Evolutionary conservation across 2,797 vertebrate species (phyloP).

Genomic region (Crenichthys baileyi): DNA sequence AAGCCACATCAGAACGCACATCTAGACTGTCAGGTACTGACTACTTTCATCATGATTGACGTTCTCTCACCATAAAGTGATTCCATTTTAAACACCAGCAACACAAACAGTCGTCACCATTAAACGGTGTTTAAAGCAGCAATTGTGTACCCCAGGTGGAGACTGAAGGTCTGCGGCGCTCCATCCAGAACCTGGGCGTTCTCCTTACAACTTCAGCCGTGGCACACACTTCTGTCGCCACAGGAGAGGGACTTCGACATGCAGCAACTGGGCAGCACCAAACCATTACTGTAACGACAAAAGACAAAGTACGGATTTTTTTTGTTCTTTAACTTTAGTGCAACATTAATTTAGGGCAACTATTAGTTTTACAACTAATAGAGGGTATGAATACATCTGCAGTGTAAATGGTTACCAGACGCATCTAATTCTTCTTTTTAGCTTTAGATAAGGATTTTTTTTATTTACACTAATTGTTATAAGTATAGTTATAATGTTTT

Average conservation of each 20-base stretch:
- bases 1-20: conserved; percentile 93
- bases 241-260: conserved; percentile 91
- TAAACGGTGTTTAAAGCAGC: background rate
- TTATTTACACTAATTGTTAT: background rate
- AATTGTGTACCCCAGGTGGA: conserved; percentile 76
- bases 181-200: conserved; percentile 92
- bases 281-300: conserved; percentile 92
- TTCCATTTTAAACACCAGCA: background rate
- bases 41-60: background rate
- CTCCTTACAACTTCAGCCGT: conserved; percentile 92
- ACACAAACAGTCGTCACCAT: background rate
- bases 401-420: background rate
- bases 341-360: background rate
- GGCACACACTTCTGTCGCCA: conserved; percentile 90
- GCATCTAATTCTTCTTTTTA: background rate
- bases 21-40: conserved; percentile 84
- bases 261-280: conserved; percentile 90
- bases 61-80: background rate
- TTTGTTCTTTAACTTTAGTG: background rate
- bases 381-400: background rate
- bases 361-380: too few relatives aligned
- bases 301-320: conserved; percentile 85
- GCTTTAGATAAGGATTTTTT: background rate
- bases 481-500: background rate
- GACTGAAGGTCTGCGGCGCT: conserved; percentile 89